Evolutionary conservation across 2,113 vertebrate genomes (phyloP).

Genomic region (Mellivora capensis): DNA sequence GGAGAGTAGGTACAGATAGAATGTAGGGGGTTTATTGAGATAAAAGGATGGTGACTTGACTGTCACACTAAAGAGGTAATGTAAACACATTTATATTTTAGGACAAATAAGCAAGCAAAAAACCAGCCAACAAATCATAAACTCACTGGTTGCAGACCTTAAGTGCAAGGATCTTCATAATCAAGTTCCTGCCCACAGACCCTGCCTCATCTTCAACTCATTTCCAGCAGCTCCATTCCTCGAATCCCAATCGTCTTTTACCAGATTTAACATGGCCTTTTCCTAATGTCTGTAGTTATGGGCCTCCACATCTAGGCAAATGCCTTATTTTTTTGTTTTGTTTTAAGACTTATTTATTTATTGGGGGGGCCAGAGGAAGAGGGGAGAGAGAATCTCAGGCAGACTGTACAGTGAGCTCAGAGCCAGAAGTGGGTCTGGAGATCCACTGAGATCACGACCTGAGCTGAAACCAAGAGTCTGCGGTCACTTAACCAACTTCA

Average conservation of each 20-base stretch:
- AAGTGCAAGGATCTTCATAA: neutral
- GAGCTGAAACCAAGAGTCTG: neutral
- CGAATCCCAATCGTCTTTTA: neutral
- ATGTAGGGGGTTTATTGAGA: neutral
- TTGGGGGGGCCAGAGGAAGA: neutral
- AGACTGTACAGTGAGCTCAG: neutral
- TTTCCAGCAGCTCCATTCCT: accelerated
- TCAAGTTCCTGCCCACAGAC: accelerated
- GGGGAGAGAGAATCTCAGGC: neutral
- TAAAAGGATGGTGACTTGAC: neutral
- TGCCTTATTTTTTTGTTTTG: neutral
- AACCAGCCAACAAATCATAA: neutral
- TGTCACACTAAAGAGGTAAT: neutral
- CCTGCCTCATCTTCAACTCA: neutral
- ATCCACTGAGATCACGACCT: neutral
- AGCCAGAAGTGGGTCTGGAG: neutral
- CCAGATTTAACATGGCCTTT: neutral
- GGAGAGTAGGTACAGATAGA: neutral
- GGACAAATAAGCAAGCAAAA: neutral
- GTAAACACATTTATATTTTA: neutral
- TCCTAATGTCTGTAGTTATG: neutral
- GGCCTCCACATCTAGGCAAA: neutral
- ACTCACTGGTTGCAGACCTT: neutral
- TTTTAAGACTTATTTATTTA: neutral
- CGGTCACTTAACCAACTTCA: neutral